Evolutionary conservation across 2,888 invertebrate species (phyloP), one percentile per base, ranked within the genome.

Genomic region (Trisateles emortualis): DNA sequence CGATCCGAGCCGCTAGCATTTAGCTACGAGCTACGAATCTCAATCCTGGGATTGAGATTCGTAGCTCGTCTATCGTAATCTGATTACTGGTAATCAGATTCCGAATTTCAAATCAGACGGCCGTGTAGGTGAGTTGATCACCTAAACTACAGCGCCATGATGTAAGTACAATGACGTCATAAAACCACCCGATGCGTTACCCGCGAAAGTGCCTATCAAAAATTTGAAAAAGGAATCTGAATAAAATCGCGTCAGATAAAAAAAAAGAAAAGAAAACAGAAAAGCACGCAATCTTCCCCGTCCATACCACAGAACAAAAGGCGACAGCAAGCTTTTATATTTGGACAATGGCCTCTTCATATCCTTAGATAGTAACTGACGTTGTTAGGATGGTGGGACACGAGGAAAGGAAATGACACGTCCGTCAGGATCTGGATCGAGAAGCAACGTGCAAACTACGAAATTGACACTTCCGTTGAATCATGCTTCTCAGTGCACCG

Each of bases 341-440:
- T 83, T 78, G 67, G 76, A 86, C 86, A 87, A 85, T 81, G 67
- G 81, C 50, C 72, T 63, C 72, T 74, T 71, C 77, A 75, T 79
- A 74, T 80, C 74, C 75, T 80, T 69, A 69, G 71, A 70, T 72
- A 64, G 68, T 70, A 76, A 74, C 78, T 79, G 80, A 77, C 78
- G 78, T 72, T 68, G 79, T 76, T 74, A 75, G 78, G 69, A 68
- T 48, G 72, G 53, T 59, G 55, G 57, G 65, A 70, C 72, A 74
- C 55, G 46, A 47, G 42, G 56, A 43, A 51, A 80, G 88, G 89
- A 89, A 88, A 88, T 88, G 78, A 85, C 78, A 72, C 76, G 87
- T 83, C 88, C 62, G 71, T 84, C 83, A 80, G 64, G 53, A 78
- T 78, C 81, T 80, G n/a, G n/a, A n/a, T 79, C 66, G 57, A 48